phyloP scores from a whole-genome alignment of 2,113 vertebrate genomes.

The Mugil cephalus region DNA sequence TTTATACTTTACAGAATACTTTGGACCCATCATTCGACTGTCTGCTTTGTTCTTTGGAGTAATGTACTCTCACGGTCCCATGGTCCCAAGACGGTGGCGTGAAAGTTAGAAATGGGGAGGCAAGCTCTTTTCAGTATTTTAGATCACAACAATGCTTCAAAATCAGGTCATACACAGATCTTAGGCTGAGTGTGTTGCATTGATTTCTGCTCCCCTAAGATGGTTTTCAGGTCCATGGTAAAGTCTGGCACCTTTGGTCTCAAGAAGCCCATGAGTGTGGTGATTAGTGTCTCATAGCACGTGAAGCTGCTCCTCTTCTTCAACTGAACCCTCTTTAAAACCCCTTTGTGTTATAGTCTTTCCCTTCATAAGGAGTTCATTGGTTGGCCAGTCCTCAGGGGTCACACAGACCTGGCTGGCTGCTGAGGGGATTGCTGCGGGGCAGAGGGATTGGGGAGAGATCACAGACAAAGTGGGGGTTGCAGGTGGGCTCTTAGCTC shows the following conservation, averaged over 20 bases:
- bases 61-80: conserved; percentile 30
- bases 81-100: conserved; percentile 34
- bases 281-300: conserved; percentile 36
- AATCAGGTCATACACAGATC: conserved; percentile 55
- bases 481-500: conserved; percentile 49
- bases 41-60: conserved; percentile 47
- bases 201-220: conserved; percentile 61
- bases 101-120: conserved; percentile 21
- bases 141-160: conserved; percentile 44
- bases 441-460: conserved; percentile 48
- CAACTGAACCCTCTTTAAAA: conserved; percentile 37
- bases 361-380: conserved; percentile 47
- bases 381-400: conserved; percentile 50
- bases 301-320: conserved; percentile 28
- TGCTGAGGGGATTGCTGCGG: conserved; percentile 62
- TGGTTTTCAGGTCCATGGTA: conserved; percentile 36
- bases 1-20: conserved; percentile 27
- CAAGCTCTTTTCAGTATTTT: conserved; percentile 29
- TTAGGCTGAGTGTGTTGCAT: conserved; percentile 48
- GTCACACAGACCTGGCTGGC: conserved; percentile 41
- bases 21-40: conserved; percentile 41
- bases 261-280: conserved; percentile 23
- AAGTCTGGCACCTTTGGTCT: conserved; percentile 37
- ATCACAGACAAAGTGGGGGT: conserved; percentile 57
- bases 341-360: conserved; percentile 35